Base-by-base conservation (phyloP, 2,113 vertebrate genomes). In the Ophiodon elongatus region DNA sequence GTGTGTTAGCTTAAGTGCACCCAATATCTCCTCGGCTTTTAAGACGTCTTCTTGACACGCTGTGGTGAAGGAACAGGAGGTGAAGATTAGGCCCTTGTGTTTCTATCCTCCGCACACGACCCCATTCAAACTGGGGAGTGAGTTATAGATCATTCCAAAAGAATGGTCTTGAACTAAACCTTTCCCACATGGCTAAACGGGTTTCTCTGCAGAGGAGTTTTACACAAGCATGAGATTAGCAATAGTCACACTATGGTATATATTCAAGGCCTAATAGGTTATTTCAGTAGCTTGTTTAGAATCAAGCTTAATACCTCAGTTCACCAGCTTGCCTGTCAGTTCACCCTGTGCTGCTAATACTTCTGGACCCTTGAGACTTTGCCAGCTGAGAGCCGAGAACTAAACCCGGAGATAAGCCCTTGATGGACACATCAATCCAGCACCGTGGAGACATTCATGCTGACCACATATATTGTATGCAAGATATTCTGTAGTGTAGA, bases 71-170 rank as follows among this genome's bases (percentile, higher is more conserved):
- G 37, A 43, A 67, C 57, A 47, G 79, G 67, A 79, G 70, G 81
- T n/a, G 79, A 76, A 79, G 68, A 86, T 80, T 84, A 72, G 23
- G 27, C 66, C 66, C 76, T 65, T 69, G 74, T 93, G 83, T 89
- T 91, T 91, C 23, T 68, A 75, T 87, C 59, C 37, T 80, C 47
- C 72, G 67, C 45, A 50, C 72, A 63, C 62, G 33, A 21, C 39
- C 85, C 73, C 41, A 85, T 52, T 89, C 73, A 86, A 82, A 85
- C 14, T 45, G 35, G 82, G 60, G 39, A 84, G 66, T 88, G 76
- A 73, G 54, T 76, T 72, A 73, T 86, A 57, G 69, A 80, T 85
- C 71, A 81, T 73, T 72, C 72, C 83, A 82, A 88, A 86, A 82
- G 73, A 84, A 89, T 79, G 75, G 79, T 82, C 79, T 84, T 52